phyloP scores from a whole-genome alignment of 1,140 invertebrate genomes.

The Bacillus rossius region DNA sequence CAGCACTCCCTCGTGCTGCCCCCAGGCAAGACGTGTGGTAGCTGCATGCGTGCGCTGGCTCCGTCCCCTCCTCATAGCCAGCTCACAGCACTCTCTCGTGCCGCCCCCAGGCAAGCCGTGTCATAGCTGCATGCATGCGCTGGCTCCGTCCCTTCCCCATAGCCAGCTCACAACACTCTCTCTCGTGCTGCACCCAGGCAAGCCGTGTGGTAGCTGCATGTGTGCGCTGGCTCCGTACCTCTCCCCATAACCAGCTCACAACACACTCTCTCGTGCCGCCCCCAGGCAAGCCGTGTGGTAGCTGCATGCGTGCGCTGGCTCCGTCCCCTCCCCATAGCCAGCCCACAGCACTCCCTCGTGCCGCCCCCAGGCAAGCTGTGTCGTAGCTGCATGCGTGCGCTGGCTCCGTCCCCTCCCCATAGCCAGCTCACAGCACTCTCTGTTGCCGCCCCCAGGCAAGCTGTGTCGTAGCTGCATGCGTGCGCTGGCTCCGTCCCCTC shows the following conservation, averaged over 20 bases:
- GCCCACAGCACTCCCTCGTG: not conserved
- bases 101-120: too few species aligned
- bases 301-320: not conserved
- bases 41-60: too few species aligned
- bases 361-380: constrained; percentile 5
- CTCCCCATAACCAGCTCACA: not conserved
- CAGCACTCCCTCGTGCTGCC: too few species aligned
- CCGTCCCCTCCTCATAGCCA: too few species aligned
- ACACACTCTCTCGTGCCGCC: not conserved
- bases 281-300: constrained; percentile 3
- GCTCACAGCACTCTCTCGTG: too few species aligned
- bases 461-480: not conserved
- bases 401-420: not conserved
- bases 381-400: not conserved
- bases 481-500: not conserved
- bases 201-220: too few species aligned
- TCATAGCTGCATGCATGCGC: too few species aligned
- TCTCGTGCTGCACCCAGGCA: too few species aligned
- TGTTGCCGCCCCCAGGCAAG: not conserved
- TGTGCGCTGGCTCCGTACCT: not conserved
- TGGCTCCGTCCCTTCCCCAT: too few species aligned
- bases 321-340: not conserved
- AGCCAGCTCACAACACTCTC: too few species aligned
- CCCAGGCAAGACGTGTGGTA: too few species aligned
- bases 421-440: not conserved